Base-by-base conservation (phyloP, 2,113 vertebrate genomes). In the Carollia perspicillata region DNA sequence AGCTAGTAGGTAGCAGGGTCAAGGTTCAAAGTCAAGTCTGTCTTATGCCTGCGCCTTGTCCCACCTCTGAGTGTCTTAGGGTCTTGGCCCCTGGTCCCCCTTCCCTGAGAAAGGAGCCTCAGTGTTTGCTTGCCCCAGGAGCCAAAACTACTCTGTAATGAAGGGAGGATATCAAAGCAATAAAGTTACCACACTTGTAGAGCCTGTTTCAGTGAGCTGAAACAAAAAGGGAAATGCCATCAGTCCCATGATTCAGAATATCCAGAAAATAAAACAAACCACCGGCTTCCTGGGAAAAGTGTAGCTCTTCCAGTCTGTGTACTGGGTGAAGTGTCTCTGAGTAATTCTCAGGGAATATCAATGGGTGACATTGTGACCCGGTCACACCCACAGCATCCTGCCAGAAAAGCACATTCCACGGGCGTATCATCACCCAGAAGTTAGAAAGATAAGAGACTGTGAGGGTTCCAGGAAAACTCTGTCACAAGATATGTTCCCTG, bases 301-400 rank as follows among this genome's bases (percentile, higher is more conserved):
- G 22, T 40, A 33, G 9, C 11, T 17, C 26, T 47, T 85, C n/a
- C 63, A 2, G 51, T 47, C 53, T 40, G 75, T 35, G 40, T 10
- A 20, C 55, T 2, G 5, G 58, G 68, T 49, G 17, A n/a, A 4
- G 9, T 83, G 23, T 84, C 17, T 63, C 9, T 33, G 20, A 26
- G 17, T 20, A 6, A n/a, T 9, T 51, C 49, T 71, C 42, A 35
- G 16, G 17, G 49, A 26, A n/a, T 8, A 3, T 69, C n/a, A 26
- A 40, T 35, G 42, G 7, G 37, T 8, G 0, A 49, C 7, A 1
- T 0, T 14, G 17, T 42, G 53, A 60, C 30, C 0, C 0, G 23
- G 18, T 30, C 60, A 28, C 8, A 26, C 2, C 33, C 10, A 22
- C 18, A 20, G 72, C 28, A 6, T 23, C 40, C 23, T 4, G 60